Base-by-base conservation (phyloP, 2,797 vertebrate genomes). In the Dallia pectoralis region DNA sequence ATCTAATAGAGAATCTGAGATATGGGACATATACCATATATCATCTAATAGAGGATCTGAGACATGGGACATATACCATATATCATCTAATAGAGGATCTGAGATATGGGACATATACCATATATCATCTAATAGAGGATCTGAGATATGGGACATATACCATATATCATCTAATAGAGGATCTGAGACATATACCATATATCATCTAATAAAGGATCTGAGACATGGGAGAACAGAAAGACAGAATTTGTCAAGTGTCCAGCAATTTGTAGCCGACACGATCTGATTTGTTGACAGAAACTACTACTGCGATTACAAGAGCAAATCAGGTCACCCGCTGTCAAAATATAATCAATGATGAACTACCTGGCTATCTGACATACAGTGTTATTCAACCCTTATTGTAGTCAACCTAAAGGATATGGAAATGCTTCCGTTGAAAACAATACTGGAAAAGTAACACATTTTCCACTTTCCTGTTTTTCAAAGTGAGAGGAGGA, bases 381-480 rank as follows among this genome's bases (percentile, higher is more conserved):
- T 12, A 8, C 0, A 7, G 9, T 36, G 63, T 32, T 22, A 16
- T 19, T n/a, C 63, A 65, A 33, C 15, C 8, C 19, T 33, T 36
- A 19, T 3, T 36, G 15, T 6, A 33, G 62, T 32, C 14, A 19
- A 30, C 18, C 12, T 36, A 36, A 36, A 44, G 5, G 22, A 9
- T 27, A 1, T 22, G 22, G 36, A 32, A 67, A 67, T 47, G 4
- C 25, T 48, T 67, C 66, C 14, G n/a, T 48, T 48, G 25, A 75
- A 79, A 79, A 81, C 81, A 79, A 82, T 79, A 66, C 51, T 14
- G 18, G 68, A 49, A 70, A 65, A 79, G 63, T 72, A 71, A 69
- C 56, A 63, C 47, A 56, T 44, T 64, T 79, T 81, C 79, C 80
- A 59, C 73, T 74, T 84, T 82, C 80, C 78, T 84, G 81, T 79